These are phyloP conservation scores for Sebastes minor DNA, from an alignment of 2,797 vertebrate genomes.

Conservation along the genomic window DNA sequence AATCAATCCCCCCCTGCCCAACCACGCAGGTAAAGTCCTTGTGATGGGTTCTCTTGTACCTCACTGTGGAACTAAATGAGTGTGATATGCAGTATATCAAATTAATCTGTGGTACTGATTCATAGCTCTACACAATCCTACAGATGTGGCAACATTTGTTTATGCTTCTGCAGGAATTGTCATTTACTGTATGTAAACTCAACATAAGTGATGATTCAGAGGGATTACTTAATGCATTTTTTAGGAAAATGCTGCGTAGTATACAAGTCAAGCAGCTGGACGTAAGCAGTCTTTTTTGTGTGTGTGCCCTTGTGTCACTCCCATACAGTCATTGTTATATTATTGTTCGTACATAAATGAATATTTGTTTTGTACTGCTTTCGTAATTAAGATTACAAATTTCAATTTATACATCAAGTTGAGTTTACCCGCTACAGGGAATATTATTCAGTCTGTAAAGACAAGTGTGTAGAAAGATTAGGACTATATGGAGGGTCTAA, in stretches of 20 bases:
- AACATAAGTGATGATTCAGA: background rate
- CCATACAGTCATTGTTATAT: background rate
- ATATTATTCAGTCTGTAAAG: background rate
- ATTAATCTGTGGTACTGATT: background rate
- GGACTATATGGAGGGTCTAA: background rate
- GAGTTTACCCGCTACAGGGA: background rate
- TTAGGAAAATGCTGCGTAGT: background rate
- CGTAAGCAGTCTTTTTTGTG: too few species aligned
- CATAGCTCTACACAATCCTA: background rate
- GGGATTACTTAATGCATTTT: background rate
- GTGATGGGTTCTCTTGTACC: background rate
- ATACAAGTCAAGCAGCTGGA: background rate
- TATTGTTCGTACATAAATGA: background rate
- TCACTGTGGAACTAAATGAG: background rate
- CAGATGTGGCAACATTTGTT: background rate
- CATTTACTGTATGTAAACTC: background rate
- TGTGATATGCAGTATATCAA: background rate
- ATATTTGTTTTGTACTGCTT: background rate
- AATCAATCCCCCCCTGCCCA: slow-evolving; percentile 34
- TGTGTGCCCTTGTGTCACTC: background rate
- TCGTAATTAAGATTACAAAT: background rate
- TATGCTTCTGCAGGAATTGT: background rate
- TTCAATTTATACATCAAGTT: background rate
- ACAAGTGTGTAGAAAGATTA: background rate
- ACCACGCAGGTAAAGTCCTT: slow-evolving; percentile 68